Conservation (phyloP, 2,888 invertebrate genomes). For the Orchesellides sinensis region DNA sequence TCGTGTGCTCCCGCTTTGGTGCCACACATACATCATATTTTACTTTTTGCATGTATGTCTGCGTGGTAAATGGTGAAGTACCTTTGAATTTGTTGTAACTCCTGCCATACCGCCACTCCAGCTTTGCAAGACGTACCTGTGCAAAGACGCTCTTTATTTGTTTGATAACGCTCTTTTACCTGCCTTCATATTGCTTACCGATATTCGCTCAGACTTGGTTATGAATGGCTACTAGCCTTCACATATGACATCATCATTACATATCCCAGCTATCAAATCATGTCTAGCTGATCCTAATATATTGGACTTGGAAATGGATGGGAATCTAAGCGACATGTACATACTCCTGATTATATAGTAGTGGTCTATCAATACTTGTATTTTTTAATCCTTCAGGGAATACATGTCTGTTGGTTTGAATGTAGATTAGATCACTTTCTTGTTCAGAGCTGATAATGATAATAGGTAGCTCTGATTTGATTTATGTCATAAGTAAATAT, state of each 20-base stretch:
- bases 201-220: not conserved
- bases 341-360: not conserved
- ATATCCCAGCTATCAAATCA: not conserved
- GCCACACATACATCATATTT: not conserved
- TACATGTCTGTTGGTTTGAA: not conserved
- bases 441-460: constrained; percentile 31
- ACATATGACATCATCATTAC: constrained; percentile 31
- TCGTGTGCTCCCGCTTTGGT: constrained; percentile 29
- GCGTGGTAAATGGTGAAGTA: not conserved
- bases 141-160: not conserved
- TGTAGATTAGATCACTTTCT: constrained; percentile 44
- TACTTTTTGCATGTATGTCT: no score
- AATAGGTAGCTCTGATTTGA: constrained; percentile 47
- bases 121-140: not conserved
- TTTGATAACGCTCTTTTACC: not conserved
- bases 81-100: not conserved
- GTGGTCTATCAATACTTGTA: not conserved
- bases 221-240: constrained; percentile 23
- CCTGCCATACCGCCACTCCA: constrained; percentile 14
- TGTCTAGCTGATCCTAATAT: not conserved
- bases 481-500: constrained; percentile 55
- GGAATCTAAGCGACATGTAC: not conserved
- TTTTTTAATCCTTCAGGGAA: not conserved
- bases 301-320: not conserved
- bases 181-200: constrained; percentile 6